A percentile compares a stretch with the other conserved stretches of the same genome.
Conservation (phyloP, 2,113 vertebrate species). For the Mobula birostris region DNA sequence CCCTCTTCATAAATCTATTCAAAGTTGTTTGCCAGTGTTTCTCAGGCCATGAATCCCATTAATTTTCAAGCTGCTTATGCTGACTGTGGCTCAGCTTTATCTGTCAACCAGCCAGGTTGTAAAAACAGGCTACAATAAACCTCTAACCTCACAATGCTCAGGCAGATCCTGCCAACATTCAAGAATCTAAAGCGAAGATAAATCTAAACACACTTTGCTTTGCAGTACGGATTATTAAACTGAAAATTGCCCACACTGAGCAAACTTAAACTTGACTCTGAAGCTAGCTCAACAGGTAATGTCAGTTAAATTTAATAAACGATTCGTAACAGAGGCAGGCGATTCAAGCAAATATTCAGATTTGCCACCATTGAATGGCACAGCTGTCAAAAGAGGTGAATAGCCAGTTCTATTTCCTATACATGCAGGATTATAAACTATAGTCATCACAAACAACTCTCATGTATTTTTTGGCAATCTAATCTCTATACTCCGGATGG, state of each 20-base stretch:
- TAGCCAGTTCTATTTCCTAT: too few relatives aligned
- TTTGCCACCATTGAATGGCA: too few relatives aligned
- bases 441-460: background rate
- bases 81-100: background rate
- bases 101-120: background rate
- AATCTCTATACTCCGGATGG: background rate
- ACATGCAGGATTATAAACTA: too few relatives aligned
- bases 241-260: background rate
- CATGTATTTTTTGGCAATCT: background rate
- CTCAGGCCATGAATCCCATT: background rate
- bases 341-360: too few relatives aligned
- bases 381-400: too few relatives aligned
- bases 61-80: background rate
- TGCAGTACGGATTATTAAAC: background rate
- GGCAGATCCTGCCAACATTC: too few relatives aligned
- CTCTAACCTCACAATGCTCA: background rate
- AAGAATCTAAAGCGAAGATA: background rate
- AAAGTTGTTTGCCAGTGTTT: background rate
- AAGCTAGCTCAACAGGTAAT: background rate
- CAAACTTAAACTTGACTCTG: background rate
- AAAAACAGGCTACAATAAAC: background rate
- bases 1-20: too few relatives aligned
- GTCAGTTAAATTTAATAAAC: background rate
- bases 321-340: background rate
- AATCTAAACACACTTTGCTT: background rate